A percentile compares a stretch with the other conserved stretches of the same genome.
Conservation (phyloP, 1,140 invertebrate species). For the Lycorma delicatula region DNA sequence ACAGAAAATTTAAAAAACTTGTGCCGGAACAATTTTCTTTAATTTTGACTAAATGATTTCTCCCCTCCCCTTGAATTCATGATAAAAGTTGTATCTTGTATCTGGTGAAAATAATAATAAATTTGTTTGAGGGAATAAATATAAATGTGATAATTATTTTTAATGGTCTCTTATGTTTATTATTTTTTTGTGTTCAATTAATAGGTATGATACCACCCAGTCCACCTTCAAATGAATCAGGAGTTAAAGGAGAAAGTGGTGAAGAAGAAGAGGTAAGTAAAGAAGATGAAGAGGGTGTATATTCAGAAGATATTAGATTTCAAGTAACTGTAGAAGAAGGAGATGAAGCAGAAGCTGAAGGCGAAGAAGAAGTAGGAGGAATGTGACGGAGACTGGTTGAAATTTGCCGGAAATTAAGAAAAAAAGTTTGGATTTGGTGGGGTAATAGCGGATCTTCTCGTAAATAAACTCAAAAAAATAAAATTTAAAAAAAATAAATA, state of each 20-base stretch:
- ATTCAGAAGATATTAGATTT: constrained; percentile 21
- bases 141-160: too few relatives aligned
- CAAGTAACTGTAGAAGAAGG: constrained; percentile 66
- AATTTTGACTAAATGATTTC: too few relatives aligned
- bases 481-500: too few relatives aligned
- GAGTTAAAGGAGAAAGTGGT: constrained; percentile 18
- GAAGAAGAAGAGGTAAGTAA: constrained; percentile 26
- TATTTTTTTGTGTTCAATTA: too few relatives aligned
- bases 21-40: too few relatives aligned
- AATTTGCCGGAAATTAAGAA: constrained; percentile 15
- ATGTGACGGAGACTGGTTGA: constrained; percentile 19
- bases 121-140: too few relatives aligned
- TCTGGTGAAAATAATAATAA: too few relatives aligned
- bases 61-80: too few relatives aligned
- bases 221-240: constrained; percentile 34
- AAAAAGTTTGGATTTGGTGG: constrained; percentile 18
- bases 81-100: too few relatives aligned
- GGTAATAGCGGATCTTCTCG: neutral
- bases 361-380: constrained; percentile 4
- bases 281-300: constrained; percentile 18
- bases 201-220: constrained; percentile 47
- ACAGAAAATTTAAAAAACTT: too few relatives aligned
- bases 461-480: too few relatives aligned
- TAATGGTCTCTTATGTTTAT: too few relatives aligned
- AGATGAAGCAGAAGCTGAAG: constrained; percentile 16